Evolutionary conservation across 2,888 invertebrate genomes (phyloP), one percentile per base, ranked within the genome.

Genomic region (Punctoribates punctum): DNA sequence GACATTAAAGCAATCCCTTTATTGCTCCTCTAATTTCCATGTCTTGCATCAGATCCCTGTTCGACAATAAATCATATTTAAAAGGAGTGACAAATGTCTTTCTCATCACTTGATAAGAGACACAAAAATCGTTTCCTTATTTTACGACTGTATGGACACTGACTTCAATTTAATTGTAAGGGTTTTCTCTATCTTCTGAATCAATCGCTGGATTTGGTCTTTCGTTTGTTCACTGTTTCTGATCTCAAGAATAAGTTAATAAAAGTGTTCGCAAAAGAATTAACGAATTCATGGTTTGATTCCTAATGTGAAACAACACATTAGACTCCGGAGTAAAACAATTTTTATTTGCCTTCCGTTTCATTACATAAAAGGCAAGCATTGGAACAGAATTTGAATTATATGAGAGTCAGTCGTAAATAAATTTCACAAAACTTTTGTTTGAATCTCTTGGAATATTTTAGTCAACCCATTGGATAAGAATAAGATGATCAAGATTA

Each of bases 211-310:
- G 34, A 34, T 34, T 48, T 17, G 11, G 46, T 54, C 20, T n/a
- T 54, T 20, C 20, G n/a, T n/a, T 54, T 20, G 4, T 20, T 20
- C 8, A 2, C 20, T n/a, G 1, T 20, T 20, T 20, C 20, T 20
- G 20, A 54, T 20, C n/a, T 6, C n/a, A 54, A 54, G 20, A 20
- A 54, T 54, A n/a, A n/a, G 54, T 54, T 54, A 54, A 54, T 54
- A 54, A 54, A n/a, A 54, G 20, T 54, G 54, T 54, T 54, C 20
- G 48, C 48, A 48, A 9, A 29, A 29, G 29, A 29, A 62, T 62
- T 27, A 62, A 62, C 29, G 29, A 62, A 62, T 62, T 27, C 62
- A 62, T 62, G 62, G 62, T 25, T 27, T 62, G 29, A 62, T 20
- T 62, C 27, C 20, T 62, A 62, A 62, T 62, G 25, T 27, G 29